Evolutionary conservation across 2,113 vertebrate genomes (phyloP).

Genomic region (Antechinus flavipes): DNA sequence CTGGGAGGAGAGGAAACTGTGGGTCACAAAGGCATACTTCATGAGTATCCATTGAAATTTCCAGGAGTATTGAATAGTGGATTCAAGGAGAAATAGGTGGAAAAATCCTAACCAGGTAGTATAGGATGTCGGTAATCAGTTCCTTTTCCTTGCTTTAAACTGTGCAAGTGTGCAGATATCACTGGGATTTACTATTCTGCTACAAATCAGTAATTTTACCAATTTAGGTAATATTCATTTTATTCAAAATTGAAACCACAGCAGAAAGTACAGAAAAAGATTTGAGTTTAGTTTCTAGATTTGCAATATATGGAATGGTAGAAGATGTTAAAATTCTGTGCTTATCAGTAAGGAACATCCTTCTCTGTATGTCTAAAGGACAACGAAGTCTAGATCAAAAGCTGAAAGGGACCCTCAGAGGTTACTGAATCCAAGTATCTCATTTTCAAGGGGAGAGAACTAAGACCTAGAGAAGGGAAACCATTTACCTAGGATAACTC

Average conservation of each 20-base stretch:
- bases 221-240: neutral
- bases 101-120: neutral
- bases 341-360: neutral
- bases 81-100: neutral
- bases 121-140: neutral
- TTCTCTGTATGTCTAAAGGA: neutral
- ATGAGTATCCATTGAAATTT: neutral
- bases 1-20: neutral
- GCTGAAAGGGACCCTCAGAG: neutral
- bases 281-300: neutral
- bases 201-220: neutral
- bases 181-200: neutral
- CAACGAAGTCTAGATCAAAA: slow-evolving; percentile 17
- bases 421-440: neutral
- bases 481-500: neutral
- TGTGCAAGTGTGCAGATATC: neutral
- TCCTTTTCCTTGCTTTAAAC: neutral
- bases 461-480: neutral
- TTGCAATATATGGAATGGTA: neutral
- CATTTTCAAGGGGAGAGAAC: neutral
- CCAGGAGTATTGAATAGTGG: neutral
- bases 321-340: neutral
- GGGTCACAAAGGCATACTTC: neutral
- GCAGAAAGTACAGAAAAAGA: neutral
- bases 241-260: neutral